Percentiles rank a stretch among this genome's conserved stretches.
Conservation (phyloP, 1,140 invertebrate genomes). For the Aphelinus certus region DNA sequence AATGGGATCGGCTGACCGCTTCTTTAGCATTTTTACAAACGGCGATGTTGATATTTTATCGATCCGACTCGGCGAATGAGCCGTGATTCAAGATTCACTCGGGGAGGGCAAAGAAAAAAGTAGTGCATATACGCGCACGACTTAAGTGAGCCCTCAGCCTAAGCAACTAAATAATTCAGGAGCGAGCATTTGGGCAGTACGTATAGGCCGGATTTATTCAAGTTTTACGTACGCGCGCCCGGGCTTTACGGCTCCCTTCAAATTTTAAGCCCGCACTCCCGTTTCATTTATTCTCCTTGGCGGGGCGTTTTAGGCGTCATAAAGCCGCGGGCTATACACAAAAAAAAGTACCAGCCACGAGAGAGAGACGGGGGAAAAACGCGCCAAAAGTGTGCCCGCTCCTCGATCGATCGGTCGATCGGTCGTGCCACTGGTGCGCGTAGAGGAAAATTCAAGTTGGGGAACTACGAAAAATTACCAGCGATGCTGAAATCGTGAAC, state of each 20-base stretch:
- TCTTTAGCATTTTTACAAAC: no score
- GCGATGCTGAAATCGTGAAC: no score
- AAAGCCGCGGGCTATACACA: not conserved
- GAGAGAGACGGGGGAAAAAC: not conserved
- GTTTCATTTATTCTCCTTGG: conserved; percentile 19
- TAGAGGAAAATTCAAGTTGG: no score
- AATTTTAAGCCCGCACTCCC: conserved; percentile 38
- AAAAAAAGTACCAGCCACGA: not conserved
- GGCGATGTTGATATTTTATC: no score
- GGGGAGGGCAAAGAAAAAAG: no score
- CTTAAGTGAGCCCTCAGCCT: not conserved
- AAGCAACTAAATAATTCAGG: conserved; percentile 13
- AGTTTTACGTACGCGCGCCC: conserved; percentile 30
- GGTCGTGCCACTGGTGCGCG: not conserved
- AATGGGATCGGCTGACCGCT: no score
- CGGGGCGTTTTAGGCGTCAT: not conserved
- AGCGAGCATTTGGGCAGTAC: not conserved
- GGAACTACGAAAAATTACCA: no score
- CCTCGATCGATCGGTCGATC: conserved; percentile 17
- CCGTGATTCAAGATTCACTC: no score
- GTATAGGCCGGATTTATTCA: not conserved
- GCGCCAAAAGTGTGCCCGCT: not conserved
- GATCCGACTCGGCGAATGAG: no score
- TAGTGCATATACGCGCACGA: no score
- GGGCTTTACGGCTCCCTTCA: conserved; percentile 41